Base-by-base conservation (phyloP, 2,888 invertebrate genomes). In the Aphrophora alni region DNA sequence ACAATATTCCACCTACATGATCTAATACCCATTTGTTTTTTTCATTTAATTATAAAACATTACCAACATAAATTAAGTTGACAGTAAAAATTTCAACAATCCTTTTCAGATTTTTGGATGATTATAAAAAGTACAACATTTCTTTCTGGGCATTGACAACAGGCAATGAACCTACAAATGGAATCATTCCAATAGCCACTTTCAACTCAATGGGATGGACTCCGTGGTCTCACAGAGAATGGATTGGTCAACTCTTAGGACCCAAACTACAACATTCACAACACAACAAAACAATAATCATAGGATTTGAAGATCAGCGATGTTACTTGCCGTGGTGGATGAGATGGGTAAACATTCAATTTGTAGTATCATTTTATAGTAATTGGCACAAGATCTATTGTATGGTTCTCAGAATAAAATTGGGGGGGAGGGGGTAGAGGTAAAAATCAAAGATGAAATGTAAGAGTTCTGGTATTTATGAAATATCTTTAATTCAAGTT, bases 101-200 rank as follows among this genome's bases (percentile, higher is more conserved):
- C 3, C 33, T 78, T 86, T 87, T 68, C 85, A 94, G 93, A 87
- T 97, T 96, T 89, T 88, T 98, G 68, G 92, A 96, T 84, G 92
- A 91, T 79, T 97, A 97, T 88, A 89, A 91, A 82, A 90, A 91
- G 38, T 88, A 92, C n/a, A 92, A 92, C 21, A 88, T 92, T 69
- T 88, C 90, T 2, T 92, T 95, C 83, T 98, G 97, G 97, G 95
- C 93, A 0, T 89, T 97, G 38, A 95, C 97, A 0, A 94, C 95
- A 0, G 95, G 96, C 28, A 98, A 98, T 87, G 97, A 98, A 87
- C 97, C 98, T 0, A 86, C 91, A 3, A 93, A 93, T 86, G 93
- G 93, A 12, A 88, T 92, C 1, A 80, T 92, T 0, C 91, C 92
- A 0, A 88, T 88, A 0, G 87, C 88, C 10, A n/a, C 8, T 7